Conservation (phyloP, 1,140 invertebrate genomes). For the Mercenaria mercenaria region DNA sequence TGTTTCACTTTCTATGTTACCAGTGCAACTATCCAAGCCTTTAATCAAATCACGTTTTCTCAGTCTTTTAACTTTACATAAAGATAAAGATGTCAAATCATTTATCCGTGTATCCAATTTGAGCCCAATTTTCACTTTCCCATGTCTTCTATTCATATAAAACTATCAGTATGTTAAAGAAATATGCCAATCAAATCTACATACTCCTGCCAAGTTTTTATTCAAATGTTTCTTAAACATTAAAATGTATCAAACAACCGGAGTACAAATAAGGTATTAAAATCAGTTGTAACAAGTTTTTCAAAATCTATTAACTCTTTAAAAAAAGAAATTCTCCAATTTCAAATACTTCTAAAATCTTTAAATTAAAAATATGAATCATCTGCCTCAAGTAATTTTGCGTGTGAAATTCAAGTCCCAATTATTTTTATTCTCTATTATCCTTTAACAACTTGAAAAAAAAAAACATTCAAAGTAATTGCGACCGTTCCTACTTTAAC, state of each 20-base stretch:
- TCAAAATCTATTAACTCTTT: background rate
- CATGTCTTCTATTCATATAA: background rate
- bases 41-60: background rate
- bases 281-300: background rate
- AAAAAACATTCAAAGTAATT: background rate
- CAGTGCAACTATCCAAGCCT: no score
- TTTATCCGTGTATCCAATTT: conserved; percentile 8
- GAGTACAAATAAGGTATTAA: background rate
- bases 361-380: background rate
- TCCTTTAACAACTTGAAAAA: background rate
- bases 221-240: background rate
- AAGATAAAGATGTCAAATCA: background rate
- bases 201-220: background rate
- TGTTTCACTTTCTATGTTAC: no score
- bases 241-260: background rate
- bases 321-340: background rate
- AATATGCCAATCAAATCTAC: background rate
- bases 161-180: background rate
- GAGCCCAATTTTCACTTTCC: conserved; percentile 3
- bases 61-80: background rate
- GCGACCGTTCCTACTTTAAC: background rate
- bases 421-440: background rate
- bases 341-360: background rate
- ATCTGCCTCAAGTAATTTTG: background rate
- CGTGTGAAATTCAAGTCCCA: background rate